phyloP scores from a whole-genome alignment of 2,797 vertebrate species.

The Novumbra hubbsi region DNA sequence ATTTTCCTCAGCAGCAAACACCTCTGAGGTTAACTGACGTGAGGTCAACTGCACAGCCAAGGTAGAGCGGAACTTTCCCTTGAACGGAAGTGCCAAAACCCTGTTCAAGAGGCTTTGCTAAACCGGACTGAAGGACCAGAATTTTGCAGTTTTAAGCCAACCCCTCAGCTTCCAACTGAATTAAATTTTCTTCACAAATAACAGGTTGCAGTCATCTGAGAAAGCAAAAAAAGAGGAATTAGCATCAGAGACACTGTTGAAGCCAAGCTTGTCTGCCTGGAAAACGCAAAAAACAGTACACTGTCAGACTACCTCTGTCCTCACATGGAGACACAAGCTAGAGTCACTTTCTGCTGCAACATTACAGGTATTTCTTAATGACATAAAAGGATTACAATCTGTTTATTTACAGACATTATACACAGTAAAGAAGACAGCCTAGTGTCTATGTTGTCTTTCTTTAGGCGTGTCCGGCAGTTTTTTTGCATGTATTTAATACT shows the following conservation, averaged over 20 bases:
- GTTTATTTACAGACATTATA: slow-evolving; percentile 11
- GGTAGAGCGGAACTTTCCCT: slow-evolving; percentile 17
- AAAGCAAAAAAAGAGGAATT: slow-evolving; percentile 10
- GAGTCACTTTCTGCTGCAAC: slow-evolving; percentile 18
- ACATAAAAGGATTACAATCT: not conserved
- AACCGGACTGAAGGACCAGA: slow-evolving; percentile 21
- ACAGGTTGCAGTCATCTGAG: slow-evolving; percentile 2
- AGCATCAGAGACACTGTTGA: slow-evolving; percentile 7
- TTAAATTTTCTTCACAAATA: not conserved
- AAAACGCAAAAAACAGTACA: slow-evolving; percentile 18
- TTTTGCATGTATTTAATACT: slow-evolving; percentile 11
- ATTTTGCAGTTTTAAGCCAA: not conserved
- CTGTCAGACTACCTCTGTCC: not conserved
- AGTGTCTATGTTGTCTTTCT: not conserved
- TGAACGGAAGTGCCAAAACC: slow-evolving; percentile 16
- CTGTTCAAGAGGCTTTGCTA: not conserved
- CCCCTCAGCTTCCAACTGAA: not conserved
- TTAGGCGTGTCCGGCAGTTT: not conserved
- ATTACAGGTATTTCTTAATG: slow-evolving; percentile 41
- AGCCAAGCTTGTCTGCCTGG: slow-evolving; percentile 7
- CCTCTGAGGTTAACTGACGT: slow-evolving; percentile 5
- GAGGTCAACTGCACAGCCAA: slow-evolving; percentile 3
- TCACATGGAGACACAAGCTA: slow-evolving; percentile 19
- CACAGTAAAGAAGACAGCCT: not conserved
- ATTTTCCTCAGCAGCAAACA: not conserved